Conservation (phyloP, 2,797 vertebrate species). For the Crypturellus tataupa region DNA sequence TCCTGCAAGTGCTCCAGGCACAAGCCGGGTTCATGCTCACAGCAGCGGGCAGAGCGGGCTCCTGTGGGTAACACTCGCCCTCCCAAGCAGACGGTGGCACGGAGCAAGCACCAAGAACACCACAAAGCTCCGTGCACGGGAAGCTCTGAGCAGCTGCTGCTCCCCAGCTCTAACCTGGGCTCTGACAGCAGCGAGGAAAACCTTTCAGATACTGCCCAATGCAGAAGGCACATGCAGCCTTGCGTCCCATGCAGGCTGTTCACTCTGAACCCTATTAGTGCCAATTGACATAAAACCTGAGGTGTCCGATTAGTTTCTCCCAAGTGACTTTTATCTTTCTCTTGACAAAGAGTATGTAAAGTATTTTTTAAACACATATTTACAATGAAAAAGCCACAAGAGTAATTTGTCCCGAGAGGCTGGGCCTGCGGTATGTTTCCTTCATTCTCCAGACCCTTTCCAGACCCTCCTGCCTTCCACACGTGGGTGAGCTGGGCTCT, state of each 20-base stretch:
- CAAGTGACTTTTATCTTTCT: not conserved
- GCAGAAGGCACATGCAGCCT: accelerated
- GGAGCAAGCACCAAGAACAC: not conserved
- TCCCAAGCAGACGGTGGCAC: not conserved
- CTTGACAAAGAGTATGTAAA: too few relatives aligned
- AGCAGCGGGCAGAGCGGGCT: not conserved
- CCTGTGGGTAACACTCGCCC: not conserved
- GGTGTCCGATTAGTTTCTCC: not conserved
- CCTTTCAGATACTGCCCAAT: not conserved
- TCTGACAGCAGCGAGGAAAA: not conserved
- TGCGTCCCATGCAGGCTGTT: accelerated
- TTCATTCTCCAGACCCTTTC: not conserved
- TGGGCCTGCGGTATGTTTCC: not conserved
- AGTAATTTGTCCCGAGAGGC: not conserved
- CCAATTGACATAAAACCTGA: accelerated
- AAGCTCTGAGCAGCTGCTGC: too few relatives aligned
- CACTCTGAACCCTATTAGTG: not conserved
- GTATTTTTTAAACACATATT: not conserved
- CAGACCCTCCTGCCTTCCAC: accelerated
- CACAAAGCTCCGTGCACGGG: too few relatives aligned
- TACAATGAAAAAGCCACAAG: not conserved
- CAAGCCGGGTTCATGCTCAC: not conserved
- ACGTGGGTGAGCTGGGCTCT: accelerated
- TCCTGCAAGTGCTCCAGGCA: not conserved
- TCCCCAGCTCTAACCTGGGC: too few relatives aligned